A percentile compares a stretch with the other conserved stretches of the same genome.
phyloP scores from a whole-genome alignment of 1,140 invertebrate genomes.

The Macrotrachela quadricornifera region DNA sequence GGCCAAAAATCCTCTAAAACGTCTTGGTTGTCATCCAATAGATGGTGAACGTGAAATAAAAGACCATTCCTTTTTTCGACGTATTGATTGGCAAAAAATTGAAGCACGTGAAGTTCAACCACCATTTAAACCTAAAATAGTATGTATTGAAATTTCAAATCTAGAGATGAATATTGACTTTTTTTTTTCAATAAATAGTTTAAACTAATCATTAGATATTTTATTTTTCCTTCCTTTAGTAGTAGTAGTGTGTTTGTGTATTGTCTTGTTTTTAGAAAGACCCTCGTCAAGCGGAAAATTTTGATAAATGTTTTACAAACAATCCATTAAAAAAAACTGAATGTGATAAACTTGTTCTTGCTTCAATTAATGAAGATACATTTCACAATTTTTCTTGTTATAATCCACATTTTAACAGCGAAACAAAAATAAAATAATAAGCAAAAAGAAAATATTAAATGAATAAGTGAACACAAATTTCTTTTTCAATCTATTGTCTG shows the following conservation, averaged over 20 bases:
- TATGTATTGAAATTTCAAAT: conserved; percentile 36
- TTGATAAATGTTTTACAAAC: conserved; percentile 95
- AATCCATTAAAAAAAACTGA: conserved; percentile 88
- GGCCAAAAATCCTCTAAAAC: conserved; percentile 77
- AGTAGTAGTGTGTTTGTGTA: not conserved
- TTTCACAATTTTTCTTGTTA: conserved; percentile 75
- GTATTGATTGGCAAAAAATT: conserved; percentile 91
- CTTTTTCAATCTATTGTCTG: no score
- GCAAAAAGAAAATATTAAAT: no score
- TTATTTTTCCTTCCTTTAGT: not conserved
- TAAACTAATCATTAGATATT: not conserved
- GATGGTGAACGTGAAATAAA: conserved; percentile 78
- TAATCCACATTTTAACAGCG: no score
- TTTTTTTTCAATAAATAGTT: not conserved
- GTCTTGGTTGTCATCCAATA: conserved; percentile 59
- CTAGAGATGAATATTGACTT: not conserved
- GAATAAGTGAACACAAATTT: no score
- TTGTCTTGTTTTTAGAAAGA: not conserved
- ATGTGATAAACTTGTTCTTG: conserved; percentile 62
- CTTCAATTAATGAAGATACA: conserved; percentile 84
- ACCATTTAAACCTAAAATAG: conserved; percentile 95
- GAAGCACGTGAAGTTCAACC: conserved; percentile 88
- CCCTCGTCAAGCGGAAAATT: conserved; percentile 60
- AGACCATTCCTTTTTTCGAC: conserved; percentile 82
- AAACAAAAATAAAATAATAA: no score